A percentile compares a stretch with the other conserved stretches of the same genome.
These are phyloP conservation scores for Paracentrotus lividus DNA, from an alignment of 53 echinoderm and acorn worm species.

Conservation along the genomic window DNA sequence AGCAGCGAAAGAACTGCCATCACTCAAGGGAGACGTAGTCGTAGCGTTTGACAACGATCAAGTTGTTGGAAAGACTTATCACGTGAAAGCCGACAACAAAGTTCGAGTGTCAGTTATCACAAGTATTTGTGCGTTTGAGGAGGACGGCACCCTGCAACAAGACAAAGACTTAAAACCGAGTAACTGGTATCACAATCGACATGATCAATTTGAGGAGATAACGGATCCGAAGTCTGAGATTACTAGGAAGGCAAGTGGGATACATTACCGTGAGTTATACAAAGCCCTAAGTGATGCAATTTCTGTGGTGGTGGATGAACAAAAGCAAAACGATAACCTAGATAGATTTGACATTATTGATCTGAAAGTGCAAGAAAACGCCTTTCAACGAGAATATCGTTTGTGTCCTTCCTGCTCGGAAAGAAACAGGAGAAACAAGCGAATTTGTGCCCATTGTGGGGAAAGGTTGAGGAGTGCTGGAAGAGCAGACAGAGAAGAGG, in stretches of 20 bases:
- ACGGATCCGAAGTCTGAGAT: background rate
- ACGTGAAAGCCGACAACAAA: background rate
- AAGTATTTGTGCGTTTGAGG: conserved; percentile 17
- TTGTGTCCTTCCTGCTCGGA: background rate
- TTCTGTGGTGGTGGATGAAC: background rate
- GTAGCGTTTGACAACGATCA: conserved; percentile 1
- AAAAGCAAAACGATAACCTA: background rate
- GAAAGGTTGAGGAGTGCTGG: conserved; percentile 17
- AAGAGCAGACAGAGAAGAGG: conserved; percentile 10
- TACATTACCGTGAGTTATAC: background rate
- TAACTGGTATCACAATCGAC: background rate
- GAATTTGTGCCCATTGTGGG: conserved; percentile 39
- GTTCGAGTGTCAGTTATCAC: background rate
- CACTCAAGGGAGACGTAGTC: background rate
- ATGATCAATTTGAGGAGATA: background rate
- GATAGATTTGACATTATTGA: background rate
- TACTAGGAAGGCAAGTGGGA: background rate
- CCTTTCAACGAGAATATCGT: background rate
- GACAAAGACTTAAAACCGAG: background rate
- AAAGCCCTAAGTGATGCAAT: background rate
- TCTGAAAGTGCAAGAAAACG: background rate
- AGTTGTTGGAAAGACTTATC: conserved; percentile 5
- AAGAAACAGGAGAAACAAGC: conserved; percentile 14
- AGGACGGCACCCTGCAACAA: background rate
- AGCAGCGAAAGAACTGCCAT: background rate